Conservation (phyloP, 2,797 vertebrate species). For the Halcyon smyrnensis region DNA sequence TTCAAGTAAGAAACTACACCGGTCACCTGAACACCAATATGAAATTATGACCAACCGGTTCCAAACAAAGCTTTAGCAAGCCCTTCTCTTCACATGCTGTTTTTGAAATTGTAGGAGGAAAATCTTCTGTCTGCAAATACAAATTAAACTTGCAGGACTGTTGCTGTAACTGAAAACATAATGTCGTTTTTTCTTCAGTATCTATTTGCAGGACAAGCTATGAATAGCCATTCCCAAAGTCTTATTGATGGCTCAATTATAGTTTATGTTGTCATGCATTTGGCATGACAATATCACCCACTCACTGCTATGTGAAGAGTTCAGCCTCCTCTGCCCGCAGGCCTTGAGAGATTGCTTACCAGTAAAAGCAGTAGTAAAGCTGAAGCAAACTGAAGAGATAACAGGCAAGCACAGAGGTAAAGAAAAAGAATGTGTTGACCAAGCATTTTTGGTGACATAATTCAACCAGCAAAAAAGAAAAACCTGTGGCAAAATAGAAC, state of each 20-base stretch:
- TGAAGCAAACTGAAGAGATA: background rate
- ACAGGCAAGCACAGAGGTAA: background rate
- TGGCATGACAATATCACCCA: background rate
- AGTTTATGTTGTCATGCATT: constrained; percentile 2
- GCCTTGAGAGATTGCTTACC: background rate
- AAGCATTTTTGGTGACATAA: background rate
- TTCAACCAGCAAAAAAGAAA: background rate
- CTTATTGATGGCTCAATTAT: constrained; percentile 26
- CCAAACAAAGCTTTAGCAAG: background rate
- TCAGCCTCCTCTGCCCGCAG: background rate
- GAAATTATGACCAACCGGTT: background rate
- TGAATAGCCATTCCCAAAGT: constrained; percentile 6
- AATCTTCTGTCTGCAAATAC: background rate
- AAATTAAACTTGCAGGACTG: background rate
- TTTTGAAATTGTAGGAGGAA: background rate
- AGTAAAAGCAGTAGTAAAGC: background rate
- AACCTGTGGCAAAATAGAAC: background rate
- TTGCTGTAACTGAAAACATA: background rate
- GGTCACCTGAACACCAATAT: background rate
- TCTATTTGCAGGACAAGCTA: background rate
- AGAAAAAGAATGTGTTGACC: background rate
- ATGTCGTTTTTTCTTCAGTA: background rate
- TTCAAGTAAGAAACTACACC: background rate
- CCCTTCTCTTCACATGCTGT: background rate
- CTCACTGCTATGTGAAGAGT: constrained; percentile 7